These are phyloP conservation scores for Vanessa tameamea DNA, from an alignment of 1,140 invertebrate genomes.

Conservation along the genomic window DNA sequence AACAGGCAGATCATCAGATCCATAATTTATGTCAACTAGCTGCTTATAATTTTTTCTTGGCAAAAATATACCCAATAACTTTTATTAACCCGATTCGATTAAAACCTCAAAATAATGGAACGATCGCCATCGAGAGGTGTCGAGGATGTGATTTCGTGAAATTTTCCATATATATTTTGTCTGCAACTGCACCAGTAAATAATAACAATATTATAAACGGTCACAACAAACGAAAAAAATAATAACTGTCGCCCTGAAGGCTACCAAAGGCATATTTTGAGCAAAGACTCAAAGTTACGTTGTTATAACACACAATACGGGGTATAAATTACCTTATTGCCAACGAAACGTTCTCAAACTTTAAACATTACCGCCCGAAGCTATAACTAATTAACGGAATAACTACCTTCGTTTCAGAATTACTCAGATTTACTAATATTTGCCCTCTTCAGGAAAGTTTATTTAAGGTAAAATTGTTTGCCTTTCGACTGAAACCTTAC, in stretches of 20 bases:
- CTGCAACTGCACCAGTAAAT: too few relatives aligned
- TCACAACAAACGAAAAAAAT: background rate
- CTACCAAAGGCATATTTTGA: background rate
- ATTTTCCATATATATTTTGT: too few relatives aligned
- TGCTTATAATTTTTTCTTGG: too few relatives aligned
- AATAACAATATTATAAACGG: too few relatives aligned
- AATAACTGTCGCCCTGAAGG: background rate
- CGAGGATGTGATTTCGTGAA: too few relatives aligned
- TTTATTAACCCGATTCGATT: too few relatives aligned
- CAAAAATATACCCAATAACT: too few relatives aligned
- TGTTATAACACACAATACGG: constrained; percentile 14
- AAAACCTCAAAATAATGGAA: too few relatives aligned
- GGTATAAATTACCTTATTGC: constrained; percentile 21
- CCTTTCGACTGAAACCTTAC: constrained; percentile 23
- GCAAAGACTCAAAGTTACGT: constrained; percentile 2
- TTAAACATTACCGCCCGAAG: constrained; percentile 27
- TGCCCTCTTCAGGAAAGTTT: constrained; percentile 34
- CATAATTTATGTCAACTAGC: too few relatives aligned
- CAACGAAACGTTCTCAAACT: constrained; percentile 24
- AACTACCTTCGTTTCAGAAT: constrained; percentile 29
- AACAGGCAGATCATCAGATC: too few relatives aligned
- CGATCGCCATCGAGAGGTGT: too few relatives aligned
- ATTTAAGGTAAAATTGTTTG: constrained; percentile 37
- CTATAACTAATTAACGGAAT: constrained; percentile 36
- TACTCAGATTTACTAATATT: constrained; percentile 37